These are phyloP conservation scores for Sarcophaga variegata DNA, from an alignment of 2,888 invertebrate genomes.

Conservation along the genomic window DNA sequence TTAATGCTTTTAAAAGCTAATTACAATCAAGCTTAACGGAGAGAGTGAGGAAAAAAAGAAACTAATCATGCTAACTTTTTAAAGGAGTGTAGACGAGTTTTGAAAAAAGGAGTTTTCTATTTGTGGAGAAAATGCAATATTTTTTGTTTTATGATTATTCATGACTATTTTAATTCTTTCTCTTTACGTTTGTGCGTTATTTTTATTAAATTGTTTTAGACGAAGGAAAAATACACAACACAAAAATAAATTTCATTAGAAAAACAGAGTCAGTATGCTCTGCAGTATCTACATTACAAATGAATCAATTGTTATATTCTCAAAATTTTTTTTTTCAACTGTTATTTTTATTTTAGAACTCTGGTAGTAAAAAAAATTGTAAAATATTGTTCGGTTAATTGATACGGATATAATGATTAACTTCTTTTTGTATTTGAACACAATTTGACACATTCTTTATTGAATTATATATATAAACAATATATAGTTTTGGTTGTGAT, in stretches of 20 bases:
- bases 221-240: neutral
- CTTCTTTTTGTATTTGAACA: neutral
- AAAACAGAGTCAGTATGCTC: neutral
- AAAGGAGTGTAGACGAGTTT: slow-evolving; percentile 51
- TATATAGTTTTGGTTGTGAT: slow-evolving; percentile 53
- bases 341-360: neutral
- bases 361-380: neutral
- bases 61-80: slow-evolving; percentile 1
- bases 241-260: no score
- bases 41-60: slow-evolving; percentile 59
- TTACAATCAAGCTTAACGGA: slow-evolving; percentile 34
- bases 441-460: neutral
- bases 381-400: no score
- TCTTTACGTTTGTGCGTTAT: slow-evolving; percentile 11
- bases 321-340: no score
- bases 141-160: slow-evolving; percentile 49
- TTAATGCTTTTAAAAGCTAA: slow-evolving; percentile 43
- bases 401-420: no score
- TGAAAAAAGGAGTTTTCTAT: slow-evolving; percentile 42
- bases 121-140: slow-evolving; percentile 61
- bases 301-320: neutral
- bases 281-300: neutral
- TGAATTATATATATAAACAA: neutral
- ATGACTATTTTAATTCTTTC: slow-evolving; percentile 41
- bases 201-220: neutral